These are phyloP conservation scores for Trisateles emortualis DNA, from an alignment of 2,888 invertebrate genomes.

Conservation along the genomic window DNA sequence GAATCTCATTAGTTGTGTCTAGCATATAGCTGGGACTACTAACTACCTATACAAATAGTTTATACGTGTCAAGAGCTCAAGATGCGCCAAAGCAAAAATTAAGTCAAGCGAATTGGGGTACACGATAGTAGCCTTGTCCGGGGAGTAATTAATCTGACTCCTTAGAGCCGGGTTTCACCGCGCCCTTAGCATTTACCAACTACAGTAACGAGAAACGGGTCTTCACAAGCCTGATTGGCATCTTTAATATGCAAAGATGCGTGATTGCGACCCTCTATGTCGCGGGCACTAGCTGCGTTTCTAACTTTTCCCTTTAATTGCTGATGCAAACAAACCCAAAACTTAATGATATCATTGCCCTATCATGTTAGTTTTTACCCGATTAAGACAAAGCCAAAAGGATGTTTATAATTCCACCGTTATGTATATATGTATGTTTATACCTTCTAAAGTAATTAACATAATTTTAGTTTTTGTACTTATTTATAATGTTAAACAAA, in stretches of 20 bases:
- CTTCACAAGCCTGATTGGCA: conserved; percentile 65
- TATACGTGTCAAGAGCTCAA: conserved; percentile 10
- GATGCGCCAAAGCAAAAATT: conserved; percentile 36
- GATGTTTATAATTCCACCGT: no score
- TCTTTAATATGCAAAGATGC: conserved; percentile 69
- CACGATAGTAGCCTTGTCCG: conserved; percentile 45
- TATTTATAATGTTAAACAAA: no score
- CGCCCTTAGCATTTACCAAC: conserved; percentile 53
- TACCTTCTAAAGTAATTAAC: no score
- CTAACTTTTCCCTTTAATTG: conserved; percentile 36
- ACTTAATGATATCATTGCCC: conserved; percentile 28
- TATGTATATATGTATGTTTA: no score
- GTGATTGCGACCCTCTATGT: conserved; percentile 19
- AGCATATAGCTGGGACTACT: conserved; percentile 18
- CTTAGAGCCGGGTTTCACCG: conserved; percentile 34
- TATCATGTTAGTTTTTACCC: conserved; percentile 30
- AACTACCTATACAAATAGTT: conserved; percentile 30
- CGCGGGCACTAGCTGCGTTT: background rate
- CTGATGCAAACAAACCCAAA: conserved; percentile 39
- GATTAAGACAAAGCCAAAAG: conserved; percentile 48
- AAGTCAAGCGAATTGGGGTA: conserved; percentile 34
- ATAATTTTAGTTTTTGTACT: no score
- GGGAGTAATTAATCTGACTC: conserved; percentile 70
- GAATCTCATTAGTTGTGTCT: conserved; percentile 15
- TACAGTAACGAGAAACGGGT: conserved; percentile 61